phyloP scores from a whole-genome alignment of 2,113 vertebrate genomes.

The Oryzias woworae region DNA sequence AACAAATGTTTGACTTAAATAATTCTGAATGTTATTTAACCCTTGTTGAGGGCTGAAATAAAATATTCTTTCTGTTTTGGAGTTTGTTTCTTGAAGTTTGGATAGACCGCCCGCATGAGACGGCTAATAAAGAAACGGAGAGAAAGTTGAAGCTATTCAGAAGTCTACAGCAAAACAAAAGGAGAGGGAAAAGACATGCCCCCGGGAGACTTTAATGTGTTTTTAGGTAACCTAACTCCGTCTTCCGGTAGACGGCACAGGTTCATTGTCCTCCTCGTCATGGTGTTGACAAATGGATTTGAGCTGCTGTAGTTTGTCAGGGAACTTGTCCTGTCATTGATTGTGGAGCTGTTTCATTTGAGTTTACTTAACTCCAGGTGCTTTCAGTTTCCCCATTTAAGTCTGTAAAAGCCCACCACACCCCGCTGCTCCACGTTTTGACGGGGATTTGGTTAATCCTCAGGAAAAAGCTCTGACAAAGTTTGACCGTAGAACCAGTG shows the following conservation, averaged over 20 bases:
- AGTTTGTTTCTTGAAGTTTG: neutral
- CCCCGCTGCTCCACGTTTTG: slow-evolving; percentile 35
- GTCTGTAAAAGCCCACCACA: slow-evolving; percentile 36
- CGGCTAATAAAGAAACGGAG: too few species aligned
- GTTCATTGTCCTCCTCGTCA: slow-evolving; percentile 1
- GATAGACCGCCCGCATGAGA: too few species aligned
- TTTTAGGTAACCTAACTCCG: slow-evolving; percentile 1
- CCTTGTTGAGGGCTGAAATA: slow-evolving; percentile 44
- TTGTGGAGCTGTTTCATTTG: slow-evolving; percentile 5
- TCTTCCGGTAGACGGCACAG: neutral
- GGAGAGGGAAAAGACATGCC: neutral
- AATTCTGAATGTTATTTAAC: slow-evolving; percentile 65
- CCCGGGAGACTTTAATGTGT: neutral
- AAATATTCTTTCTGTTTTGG: slow-evolving; percentile 44
- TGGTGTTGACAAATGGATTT: slow-evolving; percentile 31
- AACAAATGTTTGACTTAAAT: slow-evolving; percentile 49
- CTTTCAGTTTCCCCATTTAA: slow-evolving; percentile 10
- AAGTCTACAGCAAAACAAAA: too few species aligned
- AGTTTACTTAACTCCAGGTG: slow-evolving; percentile 43
- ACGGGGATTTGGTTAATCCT: slow-evolving; percentile 40
- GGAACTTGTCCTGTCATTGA: neutral
- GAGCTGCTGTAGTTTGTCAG: neutral
- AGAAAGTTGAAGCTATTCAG: too few species aligned
- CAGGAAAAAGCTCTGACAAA: slow-evolving; percentile 22
- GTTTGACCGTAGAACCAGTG: slow-evolving; percentile 4